Evolutionary conservation across 2,113 vertebrate species (phyloP).

Genomic region (Phyllostomus discolor): DNA sequence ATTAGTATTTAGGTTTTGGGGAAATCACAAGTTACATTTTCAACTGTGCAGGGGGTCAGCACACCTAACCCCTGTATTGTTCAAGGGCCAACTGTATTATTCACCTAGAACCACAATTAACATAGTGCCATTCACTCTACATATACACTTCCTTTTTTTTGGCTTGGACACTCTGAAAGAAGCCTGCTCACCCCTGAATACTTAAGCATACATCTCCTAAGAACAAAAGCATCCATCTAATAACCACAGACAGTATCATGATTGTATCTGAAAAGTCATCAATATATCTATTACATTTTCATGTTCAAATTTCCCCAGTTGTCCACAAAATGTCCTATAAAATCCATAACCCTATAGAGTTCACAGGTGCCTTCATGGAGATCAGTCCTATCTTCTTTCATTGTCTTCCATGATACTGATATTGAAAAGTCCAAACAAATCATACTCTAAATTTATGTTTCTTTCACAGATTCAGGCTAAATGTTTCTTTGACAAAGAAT

Average conservation of each 20-base stretch:
- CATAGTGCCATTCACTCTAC: background rate
- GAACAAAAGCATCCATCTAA: constrained; percentile 11
- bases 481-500: background rate
- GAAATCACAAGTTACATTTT: background rate
- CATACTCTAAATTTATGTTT: background rate
- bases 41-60: background rate
- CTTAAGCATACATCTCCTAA: background rate
- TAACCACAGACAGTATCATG: background rate
- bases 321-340: background rate
- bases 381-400: background rate
- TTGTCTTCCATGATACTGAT: background rate
- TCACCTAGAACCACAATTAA: background rate
- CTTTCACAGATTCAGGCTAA: background rate
- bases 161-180: background rate
- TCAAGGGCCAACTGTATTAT: background rate
- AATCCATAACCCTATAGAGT: background rate
- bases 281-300: background rate
- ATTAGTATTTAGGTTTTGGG: background rate
- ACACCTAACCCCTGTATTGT: background rate
- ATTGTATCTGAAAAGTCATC: background rate
- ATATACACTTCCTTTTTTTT: background rate
- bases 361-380: background rate
- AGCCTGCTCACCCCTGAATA: background rate
- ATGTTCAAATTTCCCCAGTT: background rate
- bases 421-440: background rate